Base-by-base conservation (phyloP, 2,113 vertebrate genomes). In the Seriola rivoliana region DNA sequence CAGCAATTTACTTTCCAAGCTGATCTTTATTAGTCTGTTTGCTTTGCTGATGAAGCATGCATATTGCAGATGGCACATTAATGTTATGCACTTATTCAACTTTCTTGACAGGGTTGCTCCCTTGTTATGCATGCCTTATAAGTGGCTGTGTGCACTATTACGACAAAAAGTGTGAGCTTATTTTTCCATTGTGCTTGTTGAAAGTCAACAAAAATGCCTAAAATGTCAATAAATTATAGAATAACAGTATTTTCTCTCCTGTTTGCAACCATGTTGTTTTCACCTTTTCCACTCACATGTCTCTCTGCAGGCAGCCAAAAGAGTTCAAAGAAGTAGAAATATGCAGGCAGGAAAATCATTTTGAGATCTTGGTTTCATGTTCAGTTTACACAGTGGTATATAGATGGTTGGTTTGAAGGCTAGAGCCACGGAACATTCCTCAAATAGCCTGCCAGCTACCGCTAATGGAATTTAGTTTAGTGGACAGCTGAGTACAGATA, bases 371-470 rank as follows among this genome's bases (percentile, higher is more conserved):
- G 94, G 90, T 92, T 92, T 92, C 91, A 84, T 91, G 91, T 94
- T 92, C 82, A 75, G 91, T 93, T 94, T 92, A 91, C 88, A 81
- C 84, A 85, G 92, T 85, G 92, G 92, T 92, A 76, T 87, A 91
- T 85, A 76, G 91, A 89, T 82, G 92, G 92, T 89, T 69, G 89
- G 92, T 93, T 94, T 94, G 92, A 94, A 92, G 92, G 88, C 89
- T 78, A 75, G 92, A 91, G 91, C 94, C 91, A 90, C 50, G 88
- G 92, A 94, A 95, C 93, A 94, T 95, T 95, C 93, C 91, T 95
- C 85, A 84, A 89, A 89, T 81, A 82, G 90, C 76, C 91, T 93
- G 95, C 93, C 95, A 95, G 90, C 89, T 89, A 93, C 92, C 92
- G 60, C 92, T 94, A 93, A 94, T 93, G 93, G 93, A 93, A 93